A percentile compares a stretch with the other conserved stretches of the same genome.
Evolutionary conservation across 1,140 invertebrate species (phyloP).

Genomic region (Zaprionus taronus): DNA sequence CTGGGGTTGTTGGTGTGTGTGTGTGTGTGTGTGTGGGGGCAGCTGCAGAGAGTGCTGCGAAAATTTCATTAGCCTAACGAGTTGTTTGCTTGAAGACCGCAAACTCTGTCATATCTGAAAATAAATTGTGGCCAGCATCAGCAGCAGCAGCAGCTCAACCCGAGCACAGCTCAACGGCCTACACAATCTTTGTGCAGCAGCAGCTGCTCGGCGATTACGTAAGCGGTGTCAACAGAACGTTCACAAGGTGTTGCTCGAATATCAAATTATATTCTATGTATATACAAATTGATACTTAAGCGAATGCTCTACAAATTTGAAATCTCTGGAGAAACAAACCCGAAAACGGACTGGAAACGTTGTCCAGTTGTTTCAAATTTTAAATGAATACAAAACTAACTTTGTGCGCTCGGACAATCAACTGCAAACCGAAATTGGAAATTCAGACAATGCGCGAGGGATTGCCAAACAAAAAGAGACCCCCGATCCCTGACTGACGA

Average conservation of each 20-base stretch:
- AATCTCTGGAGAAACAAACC: neutral
- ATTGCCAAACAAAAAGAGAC: neutral
- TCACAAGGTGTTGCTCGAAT: too few relatives aligned
- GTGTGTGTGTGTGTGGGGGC: too few relatives aligned
- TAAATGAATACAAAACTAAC: neutral
- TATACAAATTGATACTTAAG: neutral
- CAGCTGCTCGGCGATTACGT: conserved; percentile 8
- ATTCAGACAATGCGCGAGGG: conserved; percentile 28
- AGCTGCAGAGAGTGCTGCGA: conserved; percentile 16
- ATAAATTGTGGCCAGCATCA: conserved; percentile 37
- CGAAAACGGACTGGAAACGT: neutral
- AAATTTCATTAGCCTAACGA: conserved; percentile 81
- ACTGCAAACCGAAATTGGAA: conserved; percentile 10
- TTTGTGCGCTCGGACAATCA: neutral
- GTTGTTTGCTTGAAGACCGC: conserved; percentile 70
- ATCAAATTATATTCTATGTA: neutral
- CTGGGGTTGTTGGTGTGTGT: neutral
- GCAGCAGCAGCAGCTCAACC: conserved; percentile 30
- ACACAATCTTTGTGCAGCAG: conserved; percentile 12
- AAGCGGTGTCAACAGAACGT: neutral
- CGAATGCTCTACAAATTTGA: neutral
- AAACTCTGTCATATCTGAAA: conserved; percentile 55
- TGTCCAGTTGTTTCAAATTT: neutral
- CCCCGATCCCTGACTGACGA: neutral
- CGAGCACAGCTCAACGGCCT: neutral